Percentiles rank a stretch among this genome's conserved stretches.
Evolutionary conservation across 2,888 invertebrate species (phyloP).

Genomic region (Digitonthophagus gazella): DNA sequence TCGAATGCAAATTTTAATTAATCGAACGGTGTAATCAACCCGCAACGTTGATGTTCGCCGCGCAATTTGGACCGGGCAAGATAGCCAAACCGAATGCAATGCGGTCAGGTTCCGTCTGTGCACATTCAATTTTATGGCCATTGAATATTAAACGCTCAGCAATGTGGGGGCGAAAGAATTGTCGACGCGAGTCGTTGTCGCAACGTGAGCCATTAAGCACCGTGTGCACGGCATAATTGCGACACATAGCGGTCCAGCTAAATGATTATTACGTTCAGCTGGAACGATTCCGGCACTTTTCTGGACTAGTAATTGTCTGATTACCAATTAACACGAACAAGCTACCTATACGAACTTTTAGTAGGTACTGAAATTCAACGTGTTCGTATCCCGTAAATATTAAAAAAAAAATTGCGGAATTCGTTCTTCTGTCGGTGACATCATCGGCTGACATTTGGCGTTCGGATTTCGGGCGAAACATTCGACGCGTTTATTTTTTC

Average conservation of each 20-base stretch:
- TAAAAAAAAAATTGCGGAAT: not conserved
- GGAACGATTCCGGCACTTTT: not conserved
- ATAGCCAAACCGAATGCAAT: not conserved
- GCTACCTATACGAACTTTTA: too few species aligned
- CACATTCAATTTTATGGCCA: not conserved
- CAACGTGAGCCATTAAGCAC: not conserved
- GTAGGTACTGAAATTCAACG: too few species aligned
- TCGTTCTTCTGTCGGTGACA: not conserved
- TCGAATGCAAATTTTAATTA: not conserved
- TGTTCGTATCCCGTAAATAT: too few species aligned
- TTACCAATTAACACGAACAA: not conserved
- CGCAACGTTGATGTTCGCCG: not conserved
- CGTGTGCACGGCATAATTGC: not conserved
- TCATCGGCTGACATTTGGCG: not conserved
- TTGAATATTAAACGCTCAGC: not conserved
- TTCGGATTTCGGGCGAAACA: not conserved
- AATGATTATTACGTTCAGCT: not conserved
- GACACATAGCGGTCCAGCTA: not conserved
- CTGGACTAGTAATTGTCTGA: not conserved
- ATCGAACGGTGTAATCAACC: not conserved
- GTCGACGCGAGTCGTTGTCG: not conserved
- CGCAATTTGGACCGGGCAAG: not conserved
- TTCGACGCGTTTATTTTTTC: not conserved
- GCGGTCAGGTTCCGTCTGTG: not conserved
- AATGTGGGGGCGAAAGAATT: not conserved